Conservation (phyloP, 2,113 vertebrate species). For the Pedionomus torquatus region DNA sequence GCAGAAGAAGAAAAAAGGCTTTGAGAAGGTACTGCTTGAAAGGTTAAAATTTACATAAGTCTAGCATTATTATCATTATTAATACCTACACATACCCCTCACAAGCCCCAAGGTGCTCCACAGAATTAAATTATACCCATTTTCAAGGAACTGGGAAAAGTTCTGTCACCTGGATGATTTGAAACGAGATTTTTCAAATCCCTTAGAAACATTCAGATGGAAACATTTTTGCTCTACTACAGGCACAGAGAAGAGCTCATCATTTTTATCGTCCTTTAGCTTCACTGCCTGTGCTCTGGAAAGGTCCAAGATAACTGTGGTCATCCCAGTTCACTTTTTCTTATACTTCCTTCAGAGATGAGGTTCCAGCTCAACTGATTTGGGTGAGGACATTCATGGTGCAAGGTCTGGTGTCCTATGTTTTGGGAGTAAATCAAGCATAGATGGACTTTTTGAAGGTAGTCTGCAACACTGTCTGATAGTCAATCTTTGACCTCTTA, state of each 20-base stretch:
- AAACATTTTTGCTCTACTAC: neutral
- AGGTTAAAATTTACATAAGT: conserved; percentile 62
- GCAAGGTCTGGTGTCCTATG: neutral
- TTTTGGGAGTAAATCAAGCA: neutral
- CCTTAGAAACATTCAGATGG: neutral
- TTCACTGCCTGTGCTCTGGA: neutral
- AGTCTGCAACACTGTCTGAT: neutral
- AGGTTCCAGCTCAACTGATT: neutral
- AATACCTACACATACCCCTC: conserved; percentile 22
- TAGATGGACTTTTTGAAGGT: neutral
- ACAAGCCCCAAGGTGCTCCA: conserved; percentile 14
- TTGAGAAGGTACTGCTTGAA: conserved; percentile 3
- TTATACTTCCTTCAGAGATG: neutral
- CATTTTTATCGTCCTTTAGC: neutral
- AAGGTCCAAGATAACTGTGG: neutral
- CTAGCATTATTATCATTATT: conserved; percentile 31
- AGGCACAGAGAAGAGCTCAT: neutral
- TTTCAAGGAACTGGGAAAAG: conserved; percentile 12
- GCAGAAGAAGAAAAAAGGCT: conserved; percentile 2
- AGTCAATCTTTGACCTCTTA: neutral
- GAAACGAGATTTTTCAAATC: conserved; percentile 23
- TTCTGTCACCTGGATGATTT: neutral
- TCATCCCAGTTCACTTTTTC: neutral
- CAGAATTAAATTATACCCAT: conserved; percentile 10
- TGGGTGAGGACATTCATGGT: neutral